These are phyloP conservation scores for Anoncus sp. DNA, from an alignment of 2,888 invertebrate genomes.

Conservation along the genomic window DNA sequence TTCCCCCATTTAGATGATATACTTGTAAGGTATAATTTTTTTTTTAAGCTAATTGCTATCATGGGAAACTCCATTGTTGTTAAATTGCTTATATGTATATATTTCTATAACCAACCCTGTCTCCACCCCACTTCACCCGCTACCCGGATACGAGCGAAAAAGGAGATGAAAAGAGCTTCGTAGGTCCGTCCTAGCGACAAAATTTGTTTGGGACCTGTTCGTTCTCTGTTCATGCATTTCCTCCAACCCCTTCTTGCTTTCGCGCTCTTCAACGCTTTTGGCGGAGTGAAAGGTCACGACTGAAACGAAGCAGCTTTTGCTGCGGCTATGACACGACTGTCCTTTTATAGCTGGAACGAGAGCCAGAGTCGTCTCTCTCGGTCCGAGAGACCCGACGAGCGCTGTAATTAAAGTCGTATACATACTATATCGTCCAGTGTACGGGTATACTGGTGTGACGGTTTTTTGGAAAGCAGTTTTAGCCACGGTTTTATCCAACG, in stretches of 20 bases:
- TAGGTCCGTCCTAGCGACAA: constrained; percentile 41
- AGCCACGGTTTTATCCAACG: constrained; percentile 53
- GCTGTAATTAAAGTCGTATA: constrained; percentile 62
- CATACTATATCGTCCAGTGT: constrained; percentile 17
- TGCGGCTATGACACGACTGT: constrained; percentile 50
- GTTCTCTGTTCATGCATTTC: constrained; percentile 35
- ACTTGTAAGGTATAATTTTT: neutral
- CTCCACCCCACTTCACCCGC: too few relatives aligned
- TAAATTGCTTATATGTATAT: too few relatives aligned
- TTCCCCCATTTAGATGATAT: constrained; percentile 1
- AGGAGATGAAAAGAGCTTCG: constrained; percentile 28
- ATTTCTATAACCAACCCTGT: too few relatives aligned
- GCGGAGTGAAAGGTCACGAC: constrained; percentile 32
- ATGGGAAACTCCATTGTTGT: too few relatives aligned
- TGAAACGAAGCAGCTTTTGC: constrained; percentile 55
- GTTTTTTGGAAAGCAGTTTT: constrained; percentile 61
- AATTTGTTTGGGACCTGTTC: constrained; percentile 47
- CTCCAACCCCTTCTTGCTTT: constrained; percentile 22
- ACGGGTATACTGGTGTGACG: constrained; percentile 37
- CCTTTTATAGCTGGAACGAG: constrained; percentile 39
- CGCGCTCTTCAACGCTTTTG: constrained; percentile 13
- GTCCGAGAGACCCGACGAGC: constrained; percentile 34
- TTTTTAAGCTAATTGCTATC: neutral
- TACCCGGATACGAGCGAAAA: neutral
- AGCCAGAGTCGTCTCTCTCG: constrained; percentile 14